Evolutionary conservation across 1,140 invertebrate genomes (phyloP), one percentile per base, ranked within the genome.

Genomic region (Conopomorpha cramerella): DNA sequence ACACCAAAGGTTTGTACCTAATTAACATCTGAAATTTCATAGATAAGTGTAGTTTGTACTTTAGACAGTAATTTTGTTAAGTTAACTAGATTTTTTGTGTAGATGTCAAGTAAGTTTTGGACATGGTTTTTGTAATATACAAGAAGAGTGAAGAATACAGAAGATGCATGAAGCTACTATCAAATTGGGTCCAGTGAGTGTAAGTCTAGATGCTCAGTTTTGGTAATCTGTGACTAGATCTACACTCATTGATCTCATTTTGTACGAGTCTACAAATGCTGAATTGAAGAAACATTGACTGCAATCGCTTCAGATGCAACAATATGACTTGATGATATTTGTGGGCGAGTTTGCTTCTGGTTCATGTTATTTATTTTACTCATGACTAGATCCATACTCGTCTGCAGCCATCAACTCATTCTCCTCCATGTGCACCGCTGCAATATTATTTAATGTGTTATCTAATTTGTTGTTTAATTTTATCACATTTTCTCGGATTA

Each of bases 351-450:
- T 82, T 83, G 83, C 79, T 83, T 87, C 84, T 89, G 82, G 87
- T 88, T 80, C 84, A 86, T 85, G 86, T 83, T n/a, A 55, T 49
- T 34, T 49, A 54, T 55, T 47, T 30, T 47, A 38, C 60, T 78
- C 82, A 84, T 89, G 87, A 89, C 87, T 89, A 89, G 87, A 89
- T 88, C 86, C 86, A 88, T 87, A 89, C 87, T 89, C 86, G 86
- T 88, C 86, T 88, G 85, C 82, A 82, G 81, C 77, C 77, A 76
- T 79, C 71, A 76, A 73, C 71, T 70, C 55, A 49, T 49, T 68
- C 65, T 44, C 30, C 51, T 39, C 3, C 27, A 17, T 41, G 26
- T 34, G 8, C 17, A 6, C n/a, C n/a, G n/a, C n/a, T 8, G 8
- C 13, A 4, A 14, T n/a, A 30, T 11, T n/a, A n/a, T n/a, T n/a